phyloP scores from a whole-genome alignment of 2,888 invertebrate genomes.

The Micropterix aruncella region DNA sequence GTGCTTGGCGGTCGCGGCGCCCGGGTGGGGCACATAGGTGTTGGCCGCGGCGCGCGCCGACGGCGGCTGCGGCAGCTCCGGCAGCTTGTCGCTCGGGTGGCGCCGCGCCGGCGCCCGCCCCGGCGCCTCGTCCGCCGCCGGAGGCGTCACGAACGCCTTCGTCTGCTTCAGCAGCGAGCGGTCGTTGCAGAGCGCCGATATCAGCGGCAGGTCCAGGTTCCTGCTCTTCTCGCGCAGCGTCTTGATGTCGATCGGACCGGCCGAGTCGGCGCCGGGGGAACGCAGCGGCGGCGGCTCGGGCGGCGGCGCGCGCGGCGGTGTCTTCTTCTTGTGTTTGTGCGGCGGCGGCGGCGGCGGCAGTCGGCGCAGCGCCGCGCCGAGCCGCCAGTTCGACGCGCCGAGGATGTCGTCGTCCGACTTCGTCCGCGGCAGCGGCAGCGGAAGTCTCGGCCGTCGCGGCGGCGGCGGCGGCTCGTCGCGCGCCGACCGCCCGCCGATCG shows the following conservation, averaged over 20 bases:
- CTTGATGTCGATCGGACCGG: conserved; percentile 56
- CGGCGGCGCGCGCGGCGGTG: conserved; percentile 12
- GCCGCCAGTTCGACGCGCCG: conserved; percentile 39
- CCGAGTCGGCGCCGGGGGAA: conserved; percentile 14
- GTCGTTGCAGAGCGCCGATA: conserved; percentile 89
- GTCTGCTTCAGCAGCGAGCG: conserved; percentile 79
- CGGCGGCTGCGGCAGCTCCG: conserved; percentile 45
- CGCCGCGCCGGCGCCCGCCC: conserved; percentile 44
- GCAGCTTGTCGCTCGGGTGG: conserved; percentile 66
- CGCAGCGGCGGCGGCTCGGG: conserved; percentile 4
- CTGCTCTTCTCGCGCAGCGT: conserved; percentile 78
- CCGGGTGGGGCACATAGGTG: conserved; percentile 49
- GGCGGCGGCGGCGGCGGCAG: conserved; percentile 37
- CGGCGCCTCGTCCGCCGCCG: conserved; percentile 34
- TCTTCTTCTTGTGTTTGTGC: conserved; percentile 29
- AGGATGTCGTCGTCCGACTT: conserved; percentile 74
- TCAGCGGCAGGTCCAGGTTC: conserved; percentile 80
- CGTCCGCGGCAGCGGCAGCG: conserved; percentile 47
- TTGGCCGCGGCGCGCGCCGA: conserved; percentile 51
- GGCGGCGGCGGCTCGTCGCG: conserved; percentile 54
- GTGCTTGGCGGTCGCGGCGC: too few species aligned
- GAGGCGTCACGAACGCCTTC: conserved; percentile 68
- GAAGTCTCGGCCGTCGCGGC: conserved; percentile 37
- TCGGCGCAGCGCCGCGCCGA: conserved; percentile 34
- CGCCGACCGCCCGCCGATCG: conserved; percentile 47